Conservation (phyloP, 2,113 vertebrate species). For the Synodontis membranacea region DNA sequence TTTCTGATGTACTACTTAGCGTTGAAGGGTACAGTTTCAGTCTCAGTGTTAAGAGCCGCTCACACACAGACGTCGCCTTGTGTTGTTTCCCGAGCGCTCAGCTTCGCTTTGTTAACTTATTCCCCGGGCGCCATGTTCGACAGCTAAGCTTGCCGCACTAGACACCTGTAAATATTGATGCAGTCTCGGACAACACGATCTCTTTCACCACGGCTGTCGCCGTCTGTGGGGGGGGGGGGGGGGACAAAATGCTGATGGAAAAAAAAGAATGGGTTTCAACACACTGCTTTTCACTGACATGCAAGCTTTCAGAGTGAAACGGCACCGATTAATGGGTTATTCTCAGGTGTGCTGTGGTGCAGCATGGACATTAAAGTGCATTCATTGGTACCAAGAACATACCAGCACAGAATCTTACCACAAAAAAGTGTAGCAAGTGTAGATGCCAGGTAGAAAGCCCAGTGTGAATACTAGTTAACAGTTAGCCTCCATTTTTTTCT, state of each 20-base stretch:
- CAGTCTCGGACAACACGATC: conserved; percentile 48
- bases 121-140: conserved; percentile 44
- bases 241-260: conserved; percentile 37
- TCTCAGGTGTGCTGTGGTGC: neutral
- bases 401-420: neutral
- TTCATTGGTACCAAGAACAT: neutral
- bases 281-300: conserved; percentile 42
- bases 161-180: conserved; percentile 59
- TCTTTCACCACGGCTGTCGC: conserved; percentile 43
- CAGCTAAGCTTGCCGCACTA: conserved; percentile 47
- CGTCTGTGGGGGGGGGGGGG: neutral
- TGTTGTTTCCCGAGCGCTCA: conserved; percentile 22
- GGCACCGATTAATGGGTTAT: conserved; percentile 54
- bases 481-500: neutral
- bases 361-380: neutral
- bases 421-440: neutral
- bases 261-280: conserved; percentile 43
- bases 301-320: conserved; percentile 56
- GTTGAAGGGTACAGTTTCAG: neutral
- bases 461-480: neutral
- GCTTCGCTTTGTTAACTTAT: conserved; percentile 23
- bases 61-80: conserved; percentile 29
- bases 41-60: neutral
- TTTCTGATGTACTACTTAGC: conserved; percentile 15
- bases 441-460: neutral